These are phyloP conservation scores for Tylochromis polylepis DNA, from an alignment of 2,113 vertebrate species.

Conservation along the genomic window DNA sequence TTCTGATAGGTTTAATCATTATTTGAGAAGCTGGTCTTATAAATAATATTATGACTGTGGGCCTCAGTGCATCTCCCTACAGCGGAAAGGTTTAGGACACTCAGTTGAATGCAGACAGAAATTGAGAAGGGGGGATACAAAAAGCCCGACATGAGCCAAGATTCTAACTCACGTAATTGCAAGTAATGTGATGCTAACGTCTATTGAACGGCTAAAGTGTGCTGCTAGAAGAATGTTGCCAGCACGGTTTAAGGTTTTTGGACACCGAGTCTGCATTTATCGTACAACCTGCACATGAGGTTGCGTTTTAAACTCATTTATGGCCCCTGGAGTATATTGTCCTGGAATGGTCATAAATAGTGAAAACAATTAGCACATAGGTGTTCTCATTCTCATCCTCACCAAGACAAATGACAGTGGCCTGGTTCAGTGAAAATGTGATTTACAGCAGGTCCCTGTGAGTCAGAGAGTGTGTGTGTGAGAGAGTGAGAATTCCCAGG, in stretches of 20 bases:
- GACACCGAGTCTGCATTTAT: neutral
- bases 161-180: neutral
- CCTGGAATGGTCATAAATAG: conserved; percentile 10
- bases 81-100: neutral
- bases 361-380: conserved; percentile 36
- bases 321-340: neutral
- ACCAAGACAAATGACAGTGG: conserved; percentile 7
- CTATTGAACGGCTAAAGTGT: neutral
- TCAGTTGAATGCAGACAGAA: neutral
- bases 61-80: neutral
- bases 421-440: neutral
- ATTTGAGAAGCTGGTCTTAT: neutral
- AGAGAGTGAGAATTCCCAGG: neutral
- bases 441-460: neutral
- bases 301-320: neutral
- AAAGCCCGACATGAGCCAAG: neutral
- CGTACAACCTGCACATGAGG: neutral
- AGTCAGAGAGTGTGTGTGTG: neutral
- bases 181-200: neutral
- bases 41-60: neutral
- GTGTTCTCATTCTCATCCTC: conserved; percentile 2
- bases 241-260: neutral
- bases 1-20: neutral
- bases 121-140: neutral
- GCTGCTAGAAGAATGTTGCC: neutral